These are phyloP conservation scores for Merops nubicus DNA, from an alignment of 2,113 vertebrate species.

Conservation along the genomic window DNA sequence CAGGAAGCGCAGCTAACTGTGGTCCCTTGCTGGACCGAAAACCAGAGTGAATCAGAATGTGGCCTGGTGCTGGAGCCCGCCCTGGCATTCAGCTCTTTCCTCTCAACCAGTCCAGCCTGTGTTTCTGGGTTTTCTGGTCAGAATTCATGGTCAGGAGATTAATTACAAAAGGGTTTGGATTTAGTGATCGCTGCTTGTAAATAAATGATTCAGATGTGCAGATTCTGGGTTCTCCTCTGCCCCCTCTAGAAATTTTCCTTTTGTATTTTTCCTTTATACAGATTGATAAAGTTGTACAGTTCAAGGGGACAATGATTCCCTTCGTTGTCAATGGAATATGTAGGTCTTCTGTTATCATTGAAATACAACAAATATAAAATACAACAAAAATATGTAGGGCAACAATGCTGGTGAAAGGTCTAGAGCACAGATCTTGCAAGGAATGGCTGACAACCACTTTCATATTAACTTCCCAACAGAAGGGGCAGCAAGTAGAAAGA, in stretches of 20 bases:
- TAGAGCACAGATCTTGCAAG: background rate
- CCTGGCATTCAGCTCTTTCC: background rate
- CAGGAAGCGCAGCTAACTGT: background rate
- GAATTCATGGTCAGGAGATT: background rate
- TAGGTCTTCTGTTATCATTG: background rate
- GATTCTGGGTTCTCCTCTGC: background rate
- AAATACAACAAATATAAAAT: no score
- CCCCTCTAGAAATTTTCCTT: background rate
- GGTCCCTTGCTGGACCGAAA: background rate
- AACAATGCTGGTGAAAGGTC: background rate
- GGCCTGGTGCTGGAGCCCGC: background rate
- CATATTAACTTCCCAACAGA: background rate
- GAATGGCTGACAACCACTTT: background rate
- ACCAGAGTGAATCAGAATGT: background rate
- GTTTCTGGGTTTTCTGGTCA: slow-evolving; percentile 15
- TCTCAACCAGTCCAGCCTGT: background rate
- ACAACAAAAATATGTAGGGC: background rate
- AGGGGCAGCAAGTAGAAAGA: background rate
- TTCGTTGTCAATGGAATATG: background rate
- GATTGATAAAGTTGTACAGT: background rate
- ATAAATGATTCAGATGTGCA: background rate
- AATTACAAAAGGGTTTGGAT: background rate
- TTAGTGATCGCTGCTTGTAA: background rate
- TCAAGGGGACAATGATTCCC: background rate
- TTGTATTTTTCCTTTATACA: background rate